phyloP scores from a whole-genome alignment of 2,797 vertebrate genomes.

The Geotria australis region DNA sequence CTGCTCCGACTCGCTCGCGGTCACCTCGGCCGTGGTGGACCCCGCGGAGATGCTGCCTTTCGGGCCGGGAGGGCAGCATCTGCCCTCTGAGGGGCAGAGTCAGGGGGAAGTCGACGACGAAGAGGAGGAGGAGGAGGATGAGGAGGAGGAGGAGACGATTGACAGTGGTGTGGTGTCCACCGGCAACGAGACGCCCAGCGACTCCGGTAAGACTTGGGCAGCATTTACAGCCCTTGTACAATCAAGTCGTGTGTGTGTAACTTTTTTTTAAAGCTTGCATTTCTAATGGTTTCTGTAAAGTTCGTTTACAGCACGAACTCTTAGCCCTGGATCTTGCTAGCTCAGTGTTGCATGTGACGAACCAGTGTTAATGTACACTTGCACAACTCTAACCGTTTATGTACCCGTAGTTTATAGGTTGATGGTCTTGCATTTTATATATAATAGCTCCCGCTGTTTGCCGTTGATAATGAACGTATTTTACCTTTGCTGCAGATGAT shows the following conservation, averaged over 20 bases:
- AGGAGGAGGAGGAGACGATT: too few species aligned
- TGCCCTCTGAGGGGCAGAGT: slow-evolving; percentile 16
- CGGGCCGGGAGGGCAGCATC: slow-evolving; percentile 15
- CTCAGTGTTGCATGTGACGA: too few species aligned
- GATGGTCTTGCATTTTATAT: too few species aligned
- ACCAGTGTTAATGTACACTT: too few species aligned
- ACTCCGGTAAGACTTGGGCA: slow-evolving; percentile 33
- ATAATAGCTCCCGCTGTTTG: too few species aligned
- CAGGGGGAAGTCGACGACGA: neutral
- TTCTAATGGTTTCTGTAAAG: too few species aligned
- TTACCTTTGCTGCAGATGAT: slow-evolving; percentile 7
- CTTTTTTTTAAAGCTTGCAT: too few species aligned
- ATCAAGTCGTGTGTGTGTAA: too few species aligned
- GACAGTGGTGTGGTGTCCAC: slow-evolving; percentile 8
- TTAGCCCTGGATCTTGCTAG: slow-evolving; percentile 1
- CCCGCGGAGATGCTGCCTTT: slow-evolving; percentile 66
- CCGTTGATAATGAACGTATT: too few species aligned
- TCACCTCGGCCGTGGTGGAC: slow-evolving; percentile 51
- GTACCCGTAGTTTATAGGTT: too few species aligned
- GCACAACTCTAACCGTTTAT: too few species aligned
- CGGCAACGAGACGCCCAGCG: slow-evolving; percentile 50
- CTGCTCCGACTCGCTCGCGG: slow-evolving; percentile 18
- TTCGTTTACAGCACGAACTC: neutral
- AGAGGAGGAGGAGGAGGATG: too few species aligned
- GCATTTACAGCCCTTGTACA: neutral